Evolutionary conservation across 2,113 vertebrate genomes (phyloP).

Genomic region (Sturnus vulgaris): DNA sequence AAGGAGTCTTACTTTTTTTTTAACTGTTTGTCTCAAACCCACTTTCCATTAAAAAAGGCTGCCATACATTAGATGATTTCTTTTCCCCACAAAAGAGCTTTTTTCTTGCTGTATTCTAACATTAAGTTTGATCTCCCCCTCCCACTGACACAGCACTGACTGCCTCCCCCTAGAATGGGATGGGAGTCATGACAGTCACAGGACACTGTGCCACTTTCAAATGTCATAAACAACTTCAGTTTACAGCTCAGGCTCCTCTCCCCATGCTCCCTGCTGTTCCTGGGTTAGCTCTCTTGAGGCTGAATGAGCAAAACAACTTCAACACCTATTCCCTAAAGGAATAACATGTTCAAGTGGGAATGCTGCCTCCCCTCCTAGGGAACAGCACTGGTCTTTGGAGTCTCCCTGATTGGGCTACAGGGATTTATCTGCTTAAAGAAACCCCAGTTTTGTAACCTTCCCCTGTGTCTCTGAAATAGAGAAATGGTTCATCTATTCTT

Average conservation of each 20-base stretch:
- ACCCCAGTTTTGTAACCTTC: neutral
- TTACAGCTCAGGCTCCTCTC: neutral
- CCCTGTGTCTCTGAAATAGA: neutral
- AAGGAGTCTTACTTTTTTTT: neutral
- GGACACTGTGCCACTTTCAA: neutral
- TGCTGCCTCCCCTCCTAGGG: neutral
- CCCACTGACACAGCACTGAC: neutral
- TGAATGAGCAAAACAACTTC: slow-evolving; percentile 3
- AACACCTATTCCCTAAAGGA: neutral
- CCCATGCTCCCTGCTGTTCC: neutral
- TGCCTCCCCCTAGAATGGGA: too few relatives aligned
- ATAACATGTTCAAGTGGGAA: neutral
- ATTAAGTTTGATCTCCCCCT: neutral
- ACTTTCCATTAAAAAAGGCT: neutral
- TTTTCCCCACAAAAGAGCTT: neutral
- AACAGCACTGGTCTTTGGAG: neutral
- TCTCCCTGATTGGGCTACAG: neutral
- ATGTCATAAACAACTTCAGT: neutral
- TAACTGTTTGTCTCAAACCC: neutral
- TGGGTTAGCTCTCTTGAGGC: neutral
- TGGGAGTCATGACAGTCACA: neutral
- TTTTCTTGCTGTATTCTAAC: neutral
- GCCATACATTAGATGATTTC: neutral
- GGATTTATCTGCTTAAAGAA: neutral
- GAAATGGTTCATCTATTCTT: neutral